Percentiles rank a stretch among this genome's conserved stretches.
These are phyloP conservation scores for Gopherus flavomarginatus DNA, from an alignment of 2,113 vertebrate genomes.

Conservation along the genomic window DNA sequence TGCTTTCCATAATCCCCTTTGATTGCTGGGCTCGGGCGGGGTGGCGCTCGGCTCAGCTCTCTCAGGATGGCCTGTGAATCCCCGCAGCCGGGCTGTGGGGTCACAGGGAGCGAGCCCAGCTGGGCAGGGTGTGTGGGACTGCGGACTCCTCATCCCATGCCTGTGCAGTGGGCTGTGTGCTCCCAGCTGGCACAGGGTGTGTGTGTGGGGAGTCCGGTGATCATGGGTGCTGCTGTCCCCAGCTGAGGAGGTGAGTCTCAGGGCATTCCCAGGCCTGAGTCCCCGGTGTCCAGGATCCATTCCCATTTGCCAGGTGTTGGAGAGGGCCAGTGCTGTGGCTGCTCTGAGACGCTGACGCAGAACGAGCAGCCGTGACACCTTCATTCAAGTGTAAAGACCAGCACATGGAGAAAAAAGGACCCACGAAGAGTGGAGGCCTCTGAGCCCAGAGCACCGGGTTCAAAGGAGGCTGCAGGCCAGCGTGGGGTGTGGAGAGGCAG, in stretches of 20 bases:
- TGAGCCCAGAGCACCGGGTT: rapidly evolving
- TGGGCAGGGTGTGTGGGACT: no score
- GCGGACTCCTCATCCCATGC: no score
- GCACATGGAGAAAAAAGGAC: not conserved
- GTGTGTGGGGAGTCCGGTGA: no score
- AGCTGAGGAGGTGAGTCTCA: not conserved
- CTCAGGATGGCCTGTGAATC: no score
- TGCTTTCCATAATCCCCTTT: constrained; percentile 10
- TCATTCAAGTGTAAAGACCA: constrained; percentile 60
- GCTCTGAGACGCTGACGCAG: not conserved
- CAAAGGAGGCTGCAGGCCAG: rapidly evolving
- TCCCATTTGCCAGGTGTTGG: not conserved
- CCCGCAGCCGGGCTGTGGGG: no score
- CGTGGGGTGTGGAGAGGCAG: not conserved
- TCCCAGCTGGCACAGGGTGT: not conserved
- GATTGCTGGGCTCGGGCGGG: not conserved
- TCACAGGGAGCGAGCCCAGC: not conserved
- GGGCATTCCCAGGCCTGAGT: not conserved
- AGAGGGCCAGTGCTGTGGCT: no score
- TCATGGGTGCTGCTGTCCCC: not conserved
- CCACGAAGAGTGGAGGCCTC: not conserved
- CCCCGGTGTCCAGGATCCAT: not conserved
- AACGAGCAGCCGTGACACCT: constrained; percentile 28
- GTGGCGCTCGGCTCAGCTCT: no score
- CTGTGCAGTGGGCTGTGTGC: not conserved